Percentiles rank a stretch among this genome's conserved stretches.
Evolutionary conservation across 1,140 invertebrate genomes (phyloP).

Genomic region (Phthorimaea operculella): DNA sequence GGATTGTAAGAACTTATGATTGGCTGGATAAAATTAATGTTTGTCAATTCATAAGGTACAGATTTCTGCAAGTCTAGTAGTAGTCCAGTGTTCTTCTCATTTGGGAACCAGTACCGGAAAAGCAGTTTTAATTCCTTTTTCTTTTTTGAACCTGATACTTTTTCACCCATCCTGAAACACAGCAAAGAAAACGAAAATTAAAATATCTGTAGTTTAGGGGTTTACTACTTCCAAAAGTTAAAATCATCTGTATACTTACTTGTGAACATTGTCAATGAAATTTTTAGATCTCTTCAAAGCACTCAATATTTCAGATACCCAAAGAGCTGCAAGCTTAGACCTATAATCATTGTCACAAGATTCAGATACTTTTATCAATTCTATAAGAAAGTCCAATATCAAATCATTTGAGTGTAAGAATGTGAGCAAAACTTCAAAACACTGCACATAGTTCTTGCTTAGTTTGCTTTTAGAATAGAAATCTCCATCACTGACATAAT

Average conservation of each 20-base stretch:
- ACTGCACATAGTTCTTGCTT: conserved; percentile 35
- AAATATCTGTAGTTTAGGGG: background rate
- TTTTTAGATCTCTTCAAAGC: conserved; percentile 57
- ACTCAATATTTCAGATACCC: conserved; percentile 66
- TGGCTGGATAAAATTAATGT: conserved; percentile 46
- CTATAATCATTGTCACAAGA: conserved; percentile 38
- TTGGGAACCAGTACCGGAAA: conserved; percentile 55
- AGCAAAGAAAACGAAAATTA: conserved; percentile 9
- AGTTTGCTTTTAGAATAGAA: conserved; percentile 25
- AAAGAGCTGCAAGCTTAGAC: conserved; percentile 63
- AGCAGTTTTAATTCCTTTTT: conserved; percentile 37
- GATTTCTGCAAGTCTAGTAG: conserved; percentile 46
- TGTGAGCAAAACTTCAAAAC: conserved; percentile 68
- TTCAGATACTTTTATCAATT: conserved; percentile 61
- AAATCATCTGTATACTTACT: conserved; percentile 31
- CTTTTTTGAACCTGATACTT: conserved; percentile 22
- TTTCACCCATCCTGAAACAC: conserved; percentile 29
- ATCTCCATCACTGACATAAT: conserved; percentile 27
- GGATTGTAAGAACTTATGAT: conserved; percentile 49
- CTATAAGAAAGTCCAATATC: conserved; percentile 59
- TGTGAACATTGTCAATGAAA: conserved; percentile 38
- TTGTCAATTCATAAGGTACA: conserved; percentile 37
- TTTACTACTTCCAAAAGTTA: background rate
- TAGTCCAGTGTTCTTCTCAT: conserved; percentile 35
- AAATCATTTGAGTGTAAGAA: conserved; percentile 66